Conservation (phyloP, 1,140 invertebrate species). For the Bombus turneri region DNA sequence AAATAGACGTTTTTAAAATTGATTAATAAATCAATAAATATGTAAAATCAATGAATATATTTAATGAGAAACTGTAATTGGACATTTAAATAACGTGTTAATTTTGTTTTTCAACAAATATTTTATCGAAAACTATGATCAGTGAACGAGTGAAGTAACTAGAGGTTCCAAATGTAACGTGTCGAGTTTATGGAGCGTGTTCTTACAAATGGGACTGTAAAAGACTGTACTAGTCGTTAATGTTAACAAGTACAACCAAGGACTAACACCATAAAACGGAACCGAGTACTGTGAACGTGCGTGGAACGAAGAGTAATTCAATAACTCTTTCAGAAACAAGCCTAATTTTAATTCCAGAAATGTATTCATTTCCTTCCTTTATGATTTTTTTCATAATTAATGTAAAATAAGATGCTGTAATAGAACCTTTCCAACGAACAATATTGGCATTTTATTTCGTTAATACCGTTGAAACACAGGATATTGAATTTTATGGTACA, state of each 20-base stretch:
- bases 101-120: too few species aligned
- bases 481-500: background rate
- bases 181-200: background rate
- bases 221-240: background rate
- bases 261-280: background rate
- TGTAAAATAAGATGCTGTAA: background rate
- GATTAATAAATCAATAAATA: background rate
- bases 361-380: background rate
- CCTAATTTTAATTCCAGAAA: background rate
- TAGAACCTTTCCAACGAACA: background rate
- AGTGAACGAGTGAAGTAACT: background rate
- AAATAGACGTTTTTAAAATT: background rate
- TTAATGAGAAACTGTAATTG: too few species aligned
- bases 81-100: too few species aligned
- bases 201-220: background rate
- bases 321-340: background rate
- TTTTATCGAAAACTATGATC: too few species aligned
- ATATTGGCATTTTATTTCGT: background rate
- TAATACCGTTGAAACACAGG: background rate
- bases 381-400: background rate
- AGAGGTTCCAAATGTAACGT: background rate
- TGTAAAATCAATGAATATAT: too few species aligned
- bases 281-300: background rate
- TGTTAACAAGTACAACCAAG: too few species aligned
- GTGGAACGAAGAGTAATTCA: background rate